Percentiles rank a stretch among this genome's conserved stretches.
These are phyloP conservation scores for Lepidurus apus DNA, from an alignment of 1,140 invertebrate species.

Conservation along the genomic window DNA sequence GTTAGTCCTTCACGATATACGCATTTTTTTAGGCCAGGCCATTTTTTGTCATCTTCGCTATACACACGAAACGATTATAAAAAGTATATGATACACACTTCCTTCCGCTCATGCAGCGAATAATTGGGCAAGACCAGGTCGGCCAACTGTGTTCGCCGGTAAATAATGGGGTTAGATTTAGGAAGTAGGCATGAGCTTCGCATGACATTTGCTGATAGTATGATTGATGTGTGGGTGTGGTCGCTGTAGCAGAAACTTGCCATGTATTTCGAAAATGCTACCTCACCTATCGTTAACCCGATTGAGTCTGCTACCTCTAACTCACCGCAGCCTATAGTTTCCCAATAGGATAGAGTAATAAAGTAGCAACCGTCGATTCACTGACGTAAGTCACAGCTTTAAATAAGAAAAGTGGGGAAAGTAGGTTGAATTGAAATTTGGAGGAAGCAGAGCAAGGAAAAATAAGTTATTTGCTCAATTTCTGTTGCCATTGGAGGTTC, in stretches of 20 bases:
- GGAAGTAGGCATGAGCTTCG: constrained; percentile 7
- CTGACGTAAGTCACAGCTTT: no score
- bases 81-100: no score
- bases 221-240: constrained; percentile 1
- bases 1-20: no score
- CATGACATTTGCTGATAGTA: not conserved
- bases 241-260: not conserved
- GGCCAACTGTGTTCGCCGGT: not conserved
- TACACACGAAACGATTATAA: no score
- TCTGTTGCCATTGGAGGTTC: not conserved
- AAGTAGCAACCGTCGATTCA: no score
- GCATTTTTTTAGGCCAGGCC: no score
- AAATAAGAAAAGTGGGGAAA: not conserved
- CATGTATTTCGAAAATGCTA: not conserved
- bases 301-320: not conserved
- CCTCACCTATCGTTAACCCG: not conserved
- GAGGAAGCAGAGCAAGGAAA: not conserved
- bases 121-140: not conserved
- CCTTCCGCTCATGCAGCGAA: not conserved
- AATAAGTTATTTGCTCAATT: not conserved
- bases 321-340: not conserved
- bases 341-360: no score
- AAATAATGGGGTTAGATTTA: not conserved
- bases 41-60: no score
- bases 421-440: not conserved